A percentile compares a stretch with the other conserved stretches of the same genome.
These are phyloP conservation scores for Scomber colias DNA, from an alignment of 2,113 vertebrate genomes.

Conservation along the genomic window DNA sequence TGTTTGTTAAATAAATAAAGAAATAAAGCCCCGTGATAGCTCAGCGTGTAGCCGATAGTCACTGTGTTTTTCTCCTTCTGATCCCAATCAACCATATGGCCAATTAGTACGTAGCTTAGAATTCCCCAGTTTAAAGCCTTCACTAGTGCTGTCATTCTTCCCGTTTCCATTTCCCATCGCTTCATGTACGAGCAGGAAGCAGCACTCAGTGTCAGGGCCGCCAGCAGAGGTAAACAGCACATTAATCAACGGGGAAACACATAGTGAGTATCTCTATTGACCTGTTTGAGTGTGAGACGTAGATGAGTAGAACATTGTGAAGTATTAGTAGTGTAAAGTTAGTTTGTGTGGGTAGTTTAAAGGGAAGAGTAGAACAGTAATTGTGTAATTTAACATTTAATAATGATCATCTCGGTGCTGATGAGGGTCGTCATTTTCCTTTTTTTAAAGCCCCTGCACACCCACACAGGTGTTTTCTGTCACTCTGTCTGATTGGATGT, in stretches of 20 bases:
- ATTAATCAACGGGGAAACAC: constrained; percentile 11
- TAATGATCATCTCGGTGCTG: too few relatives aligned
- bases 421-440: too few relatives aligned
- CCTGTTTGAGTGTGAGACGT: not conserved
- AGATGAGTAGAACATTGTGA: not conserved
- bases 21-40: not conserved
- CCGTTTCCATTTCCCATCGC: constrained; percentile 65
- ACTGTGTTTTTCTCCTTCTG: constrained; percentile 34
- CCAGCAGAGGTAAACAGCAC: constrained; percentile 22
- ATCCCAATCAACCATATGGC: constrained; percentile 36
- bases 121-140: constrained; percentile 80
- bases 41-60: not conserved
- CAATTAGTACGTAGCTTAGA: constrained; percentile 79
- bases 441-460: too few relatives aligned
- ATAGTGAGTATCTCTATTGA: constrained; percentile 68
- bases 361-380: not conserved
- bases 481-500: too few relatives aligned
- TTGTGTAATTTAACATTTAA: too few relatives aligned
- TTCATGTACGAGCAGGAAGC: constrained; percentile 61
- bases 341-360: not conserved
- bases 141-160: constrained; percentile 75
- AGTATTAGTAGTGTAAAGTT: not conserved
- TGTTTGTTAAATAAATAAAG: not conserved
- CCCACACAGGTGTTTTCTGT: too few relatives aligned
- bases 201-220: constrained; percentile 25